Conservation (phyloP, 1,140 invertebrate species). For the Temnothorax nylanderi region DNA sequence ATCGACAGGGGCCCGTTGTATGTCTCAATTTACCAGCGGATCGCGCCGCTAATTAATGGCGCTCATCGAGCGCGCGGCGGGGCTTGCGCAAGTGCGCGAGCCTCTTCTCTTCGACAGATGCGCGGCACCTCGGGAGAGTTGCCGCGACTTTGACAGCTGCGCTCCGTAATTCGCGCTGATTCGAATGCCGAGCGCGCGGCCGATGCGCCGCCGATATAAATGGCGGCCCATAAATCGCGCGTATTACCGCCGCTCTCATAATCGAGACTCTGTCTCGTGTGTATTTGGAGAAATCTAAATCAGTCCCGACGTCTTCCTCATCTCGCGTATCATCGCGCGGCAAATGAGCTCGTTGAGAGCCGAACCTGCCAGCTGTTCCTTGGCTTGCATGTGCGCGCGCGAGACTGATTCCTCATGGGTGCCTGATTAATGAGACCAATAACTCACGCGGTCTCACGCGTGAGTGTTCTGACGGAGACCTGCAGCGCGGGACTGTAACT, state of each 20-base stretch:
- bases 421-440: constrained; percentile 70
- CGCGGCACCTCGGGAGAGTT: neutral
- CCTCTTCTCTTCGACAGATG: constrained; percentile 46
- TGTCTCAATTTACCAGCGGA: constrained; percentile 46
- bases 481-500: constrained; percentile 22
- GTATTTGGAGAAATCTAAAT: constrained; percentile 62
- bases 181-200: neutral
- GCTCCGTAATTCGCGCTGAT: constrained; percentile 45
- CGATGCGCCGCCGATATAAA: constrained; percentile 20
- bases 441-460: constrained; percentile 48
- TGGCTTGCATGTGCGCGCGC: constrained; percentile 4
- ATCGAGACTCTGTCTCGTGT: constrained; percentile 44
- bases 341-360: constrained; percentile 39
- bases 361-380: constrained; percentile 53
- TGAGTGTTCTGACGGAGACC: constrained; percentile 28
- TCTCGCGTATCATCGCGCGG: constrained; percentile 43
- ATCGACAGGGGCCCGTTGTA: constrained; percentile 37
- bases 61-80: constrained; percentile 28
- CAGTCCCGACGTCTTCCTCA: constrained; percentile 52
- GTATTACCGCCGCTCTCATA: constrained; percentile 57
- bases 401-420: constrained; percentile 45
- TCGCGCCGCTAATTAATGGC: constrained; percentile 58
- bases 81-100: constrained; percentile 42
- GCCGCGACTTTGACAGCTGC: constrained; percentile 55
- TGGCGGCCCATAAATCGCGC: constrained; percentile 53